Conservation (phyloP, 2,888 invertebrate genomes). For the Troglohyphantes excavatus region DNA sequence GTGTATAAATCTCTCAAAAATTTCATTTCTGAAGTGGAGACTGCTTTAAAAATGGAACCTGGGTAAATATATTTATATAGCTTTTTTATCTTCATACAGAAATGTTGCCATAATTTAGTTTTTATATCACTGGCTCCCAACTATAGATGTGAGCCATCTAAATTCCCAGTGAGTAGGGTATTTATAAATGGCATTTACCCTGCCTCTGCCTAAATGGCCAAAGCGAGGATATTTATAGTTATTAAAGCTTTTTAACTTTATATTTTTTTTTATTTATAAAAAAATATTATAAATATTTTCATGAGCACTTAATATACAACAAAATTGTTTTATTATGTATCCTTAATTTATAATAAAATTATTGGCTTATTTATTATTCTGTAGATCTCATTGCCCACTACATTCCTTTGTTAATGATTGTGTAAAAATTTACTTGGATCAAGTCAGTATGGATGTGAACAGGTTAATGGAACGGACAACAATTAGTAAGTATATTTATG, state of each 20-base stretch:
- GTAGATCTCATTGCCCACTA: slow-evolving; percentile 87
- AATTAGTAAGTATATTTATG: slow-evolving; percentile 84
- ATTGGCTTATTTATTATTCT: slow-evolving; percentile 18
- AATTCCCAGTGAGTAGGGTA: too few species aligned
- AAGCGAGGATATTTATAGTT: background rate
- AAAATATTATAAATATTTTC: background rate
- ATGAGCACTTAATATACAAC: too few species aligned
- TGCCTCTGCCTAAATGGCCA: too few species aligned
- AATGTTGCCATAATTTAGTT: too few species aligned
- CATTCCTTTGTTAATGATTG: slow-evolving; percentile 93
- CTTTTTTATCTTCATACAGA: too few species aligned
- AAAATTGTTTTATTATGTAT: too few species aligned
- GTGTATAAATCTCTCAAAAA: slow-evolving; percentile 91
- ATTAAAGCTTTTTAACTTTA: background rate
- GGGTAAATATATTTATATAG: slow-evolving; percentile 80
- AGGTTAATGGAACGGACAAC: slow-evolving; percentile 88
- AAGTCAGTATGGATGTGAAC: slow-evolving; percentile 87
- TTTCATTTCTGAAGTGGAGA: slow-evolving; percentile 93
- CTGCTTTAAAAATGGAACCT: slow-evolving; percentile 84
- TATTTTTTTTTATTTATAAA: background rate
- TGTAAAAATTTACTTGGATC: slow-evolving; percentile 92
- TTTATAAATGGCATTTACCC: too few species aligned
- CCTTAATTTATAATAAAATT: too few species aligned
- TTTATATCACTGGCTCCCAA: too few species aligned
- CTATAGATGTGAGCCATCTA: too few species aligned